Percentiles rank a stretch among this genome's conserved stretches.
These are phyloP conservation scores for Antechinus stuartii DNA, from an alignment of 2,113 vertebrate species.

Conservation along the genomic window DNA sequence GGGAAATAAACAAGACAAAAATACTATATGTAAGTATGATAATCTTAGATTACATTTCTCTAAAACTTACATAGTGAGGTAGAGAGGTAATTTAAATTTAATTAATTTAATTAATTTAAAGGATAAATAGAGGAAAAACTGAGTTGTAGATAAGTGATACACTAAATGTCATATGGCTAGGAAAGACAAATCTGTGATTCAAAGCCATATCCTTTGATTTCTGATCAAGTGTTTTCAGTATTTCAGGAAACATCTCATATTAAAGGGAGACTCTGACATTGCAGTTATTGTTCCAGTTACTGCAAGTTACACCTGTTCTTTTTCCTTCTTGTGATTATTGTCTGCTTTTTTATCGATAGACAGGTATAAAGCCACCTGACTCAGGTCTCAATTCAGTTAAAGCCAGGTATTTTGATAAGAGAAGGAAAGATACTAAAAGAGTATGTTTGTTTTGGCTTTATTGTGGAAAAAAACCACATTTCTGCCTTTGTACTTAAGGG, in stretches of 20 bases:
- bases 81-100: neutral
- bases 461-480: neutral
- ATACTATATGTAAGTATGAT: neutral
- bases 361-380: neutral
- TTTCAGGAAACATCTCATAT: neutral
- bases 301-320: neutral
- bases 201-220: neutral
- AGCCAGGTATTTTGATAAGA: neutral
- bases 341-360: neutral
- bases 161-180: neutral
- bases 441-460: neutral
- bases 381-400: neutral
- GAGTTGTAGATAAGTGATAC: neutral
- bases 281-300: neutral
- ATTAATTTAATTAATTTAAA: no score
- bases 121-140: neutral
- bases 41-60: neutral
- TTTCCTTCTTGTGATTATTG: neutral
- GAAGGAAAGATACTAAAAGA: neutral
- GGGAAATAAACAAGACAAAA: neutral
- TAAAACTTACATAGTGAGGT: neutral
- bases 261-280: neutral
- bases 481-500: neutral
- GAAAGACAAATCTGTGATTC: neutral
- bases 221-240: neutral